These are phyloP conservation scores for Andrena fulva DNA, from an alignment of 2,888 invertebrate species.

Conservation along the genomic window DNA sequence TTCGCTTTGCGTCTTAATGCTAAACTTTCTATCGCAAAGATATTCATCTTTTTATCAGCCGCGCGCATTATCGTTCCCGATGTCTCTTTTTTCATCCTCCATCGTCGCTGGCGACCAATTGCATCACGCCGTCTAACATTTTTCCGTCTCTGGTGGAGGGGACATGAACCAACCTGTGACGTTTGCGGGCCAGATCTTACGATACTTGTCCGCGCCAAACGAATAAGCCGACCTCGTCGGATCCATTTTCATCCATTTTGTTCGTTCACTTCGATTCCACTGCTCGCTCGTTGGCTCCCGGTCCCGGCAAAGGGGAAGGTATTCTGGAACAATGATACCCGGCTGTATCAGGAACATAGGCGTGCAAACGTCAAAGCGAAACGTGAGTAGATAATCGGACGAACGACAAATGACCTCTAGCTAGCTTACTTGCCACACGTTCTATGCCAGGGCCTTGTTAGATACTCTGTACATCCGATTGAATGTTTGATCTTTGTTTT, in stretches of 20 bases:
- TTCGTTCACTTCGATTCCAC: conserved; percentile 2
- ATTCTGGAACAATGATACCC: conserved; percentile 83
- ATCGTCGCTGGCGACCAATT: conserved; percentile 18
- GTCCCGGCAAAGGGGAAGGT: not conserved
- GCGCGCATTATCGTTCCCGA: not conserved
- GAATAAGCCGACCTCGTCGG: conserved; percentile 32
- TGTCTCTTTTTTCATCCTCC: not conserved
- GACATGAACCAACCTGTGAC: conserved; percentile 54
- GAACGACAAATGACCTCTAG: conserved; percentile 78
- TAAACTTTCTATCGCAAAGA: not conserved
- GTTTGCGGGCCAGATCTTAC: conserved; percentile 47
- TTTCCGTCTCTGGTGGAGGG: conserved; percentile 39
- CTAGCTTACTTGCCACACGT: conserved; percentile 54
- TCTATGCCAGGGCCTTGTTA: conserved; percentile 59
- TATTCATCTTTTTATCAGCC: not conserved
- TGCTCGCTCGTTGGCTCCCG: not conserved
- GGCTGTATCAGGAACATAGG: conserved; percentile 83
- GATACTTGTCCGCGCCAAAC: conserved; percentile 60
- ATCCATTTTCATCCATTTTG: conserved; percentile 51
- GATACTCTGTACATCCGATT: conserved; percentile 54
- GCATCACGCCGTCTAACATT: conserved; percentile 42
- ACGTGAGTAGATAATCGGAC: conserved; percentile 84
- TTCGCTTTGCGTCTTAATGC: not conserved
- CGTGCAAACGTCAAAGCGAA: conserved; percentile 82
- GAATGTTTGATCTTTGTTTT: conserved; percentile 68